phyloP scores from a whole-genome alignment of 1,140 invertebrate genomes.

The Babylonia areolata region DNA sequence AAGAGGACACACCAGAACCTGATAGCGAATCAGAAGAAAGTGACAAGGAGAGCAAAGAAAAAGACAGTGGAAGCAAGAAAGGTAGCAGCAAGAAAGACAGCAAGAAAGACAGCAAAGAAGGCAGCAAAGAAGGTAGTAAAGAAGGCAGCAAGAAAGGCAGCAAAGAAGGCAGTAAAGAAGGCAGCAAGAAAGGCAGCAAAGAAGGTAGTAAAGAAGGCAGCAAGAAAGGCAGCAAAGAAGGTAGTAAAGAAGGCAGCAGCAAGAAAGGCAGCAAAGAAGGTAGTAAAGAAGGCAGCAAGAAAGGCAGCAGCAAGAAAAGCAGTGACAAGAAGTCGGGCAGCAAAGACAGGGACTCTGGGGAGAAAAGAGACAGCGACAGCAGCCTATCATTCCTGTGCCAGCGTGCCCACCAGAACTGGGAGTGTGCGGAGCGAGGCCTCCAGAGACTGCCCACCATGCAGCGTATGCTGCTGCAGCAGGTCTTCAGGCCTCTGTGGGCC shows the following conservation, averaged over 20 bases:
- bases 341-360: not conserved
- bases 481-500: not conserved
- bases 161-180: not conserved
- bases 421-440: not conserved
- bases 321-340: not conserved
- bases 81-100: not conserved
- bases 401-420: not conserved
- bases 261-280: not conserved
- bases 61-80: no score
- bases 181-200: not conserved
- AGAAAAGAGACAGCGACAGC: not conserved
- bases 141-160: not conserved
- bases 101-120: not conserved
- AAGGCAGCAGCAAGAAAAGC: not conserved
- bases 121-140: not conserved
- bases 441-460: not conserved
- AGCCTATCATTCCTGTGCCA: conserved; percentile 4
- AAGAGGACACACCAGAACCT: not conserved
- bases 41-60: no score
- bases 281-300: not conserved
- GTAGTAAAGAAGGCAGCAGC: not conserved
- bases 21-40: no score
- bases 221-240: not conserved
- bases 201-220: not conserved
- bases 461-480: not conserved